Evolutionary conservation across 1,140 invertebrate genomes (phyloP), one percentile per base, ranked within the genome.

Genomic region (Trachymyrmex cornetzi): DNA sequence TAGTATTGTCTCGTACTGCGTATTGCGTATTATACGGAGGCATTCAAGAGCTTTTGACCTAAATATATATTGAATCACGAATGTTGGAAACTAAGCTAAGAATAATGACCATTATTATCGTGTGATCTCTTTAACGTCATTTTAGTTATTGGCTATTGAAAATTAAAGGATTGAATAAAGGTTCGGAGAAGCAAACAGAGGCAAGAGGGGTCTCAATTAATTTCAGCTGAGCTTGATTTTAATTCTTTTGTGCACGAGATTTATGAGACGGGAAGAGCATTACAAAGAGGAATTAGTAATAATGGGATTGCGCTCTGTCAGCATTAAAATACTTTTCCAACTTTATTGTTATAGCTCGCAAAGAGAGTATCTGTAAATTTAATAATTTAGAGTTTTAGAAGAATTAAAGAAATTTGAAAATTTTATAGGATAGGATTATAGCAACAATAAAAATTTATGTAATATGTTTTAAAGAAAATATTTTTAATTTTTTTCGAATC

Each of bases 281-380:
- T 59, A 61, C 22, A 77, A 59, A 38, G 55, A 38, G 30, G 34
- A 75, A 75, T 75, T 77, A 59, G 34, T 59, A 59, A 75, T 77
- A 44, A 77, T 72, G 44, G 44, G 9, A 72, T 77, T 77, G 74
- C 34, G 61, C 30, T 61, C 16, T 57, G n/a, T 59, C 53, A 75
- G 55, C 27, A 75, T 75, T 75, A 75, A 75, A 75, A 59, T 38
- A 59, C 30, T 75, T 75, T 75, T 24, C 53, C 30, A 57, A 75
- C 53, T 44, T 75, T 69, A 75, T 61, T 75, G 72, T 44, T 59
- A 69, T 50, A 75, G 14, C n/a, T 75, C 38, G 12, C 48, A 16
- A 63, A 44, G 7, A 44, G 14, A 24, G 14, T 59, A 34, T 44
- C 22, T 59, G 30, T 44, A 14, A 59, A 74, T 74, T 74, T 50